Conservation (phyloP, 2,888 invertebrate species). For the Myathropa florea region DNA sequence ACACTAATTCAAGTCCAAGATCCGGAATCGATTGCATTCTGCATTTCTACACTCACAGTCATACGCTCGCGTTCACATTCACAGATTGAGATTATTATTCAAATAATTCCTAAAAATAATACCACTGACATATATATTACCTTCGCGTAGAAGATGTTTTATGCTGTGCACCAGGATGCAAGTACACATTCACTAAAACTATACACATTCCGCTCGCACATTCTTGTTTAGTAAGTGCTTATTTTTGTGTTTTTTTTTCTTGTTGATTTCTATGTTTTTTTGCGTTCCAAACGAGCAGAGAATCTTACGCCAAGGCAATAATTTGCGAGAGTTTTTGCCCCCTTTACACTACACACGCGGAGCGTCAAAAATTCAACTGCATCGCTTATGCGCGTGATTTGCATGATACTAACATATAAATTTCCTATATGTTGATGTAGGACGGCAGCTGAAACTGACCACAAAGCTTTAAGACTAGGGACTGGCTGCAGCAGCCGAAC, state of each 20-base stretch:
- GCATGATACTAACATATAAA: slow-evolving; percentile 41
- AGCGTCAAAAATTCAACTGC: slow-evolving; percentile 65
- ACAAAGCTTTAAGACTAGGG: slow-evolving; percentile 42
- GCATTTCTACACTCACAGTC: slow-evolving; percentile 22
- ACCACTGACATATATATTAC: slow-evolving; percentile 61
- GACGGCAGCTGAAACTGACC: slow-evolving; percentile 55
- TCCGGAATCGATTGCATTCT: slow-evolving; percentile 52
- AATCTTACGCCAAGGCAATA: slow-evolving; percentile 35
- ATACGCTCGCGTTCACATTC: slow-evolving; percentile 19
- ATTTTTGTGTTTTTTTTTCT: not conserved
- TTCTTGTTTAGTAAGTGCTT: slow-evolving; percentile 53
- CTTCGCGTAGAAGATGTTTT: slow-evolving; percentile 26
- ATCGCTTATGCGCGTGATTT: slow-evolving; percentile 57
- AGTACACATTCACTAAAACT: slow-evolving; percentile 39
- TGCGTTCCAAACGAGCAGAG: slow-evolving; percentile 23
- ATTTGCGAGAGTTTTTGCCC: slow-evolving; percentile 38
- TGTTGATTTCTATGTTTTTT: slow-evolving; percentile 1
- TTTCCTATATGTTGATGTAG: slow-evolving; percentile 13
- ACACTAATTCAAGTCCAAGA: slow-evolving; percentile 36
- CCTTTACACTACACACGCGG: slow-evolving; percentile 56
- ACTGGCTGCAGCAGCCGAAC: slow-evolving; percentile 37
- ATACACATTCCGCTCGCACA: slow-evolving; percentile 60
- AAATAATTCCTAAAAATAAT: slow-evolving; percentile 67
- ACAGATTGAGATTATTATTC: slow-evolving; percentile 45
- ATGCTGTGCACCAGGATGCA: slow-evolving; percentile 47